Base-by-base conservation (phyloP, 2,113 vertebrate genomes). In the Uria lomvia region DNA sequence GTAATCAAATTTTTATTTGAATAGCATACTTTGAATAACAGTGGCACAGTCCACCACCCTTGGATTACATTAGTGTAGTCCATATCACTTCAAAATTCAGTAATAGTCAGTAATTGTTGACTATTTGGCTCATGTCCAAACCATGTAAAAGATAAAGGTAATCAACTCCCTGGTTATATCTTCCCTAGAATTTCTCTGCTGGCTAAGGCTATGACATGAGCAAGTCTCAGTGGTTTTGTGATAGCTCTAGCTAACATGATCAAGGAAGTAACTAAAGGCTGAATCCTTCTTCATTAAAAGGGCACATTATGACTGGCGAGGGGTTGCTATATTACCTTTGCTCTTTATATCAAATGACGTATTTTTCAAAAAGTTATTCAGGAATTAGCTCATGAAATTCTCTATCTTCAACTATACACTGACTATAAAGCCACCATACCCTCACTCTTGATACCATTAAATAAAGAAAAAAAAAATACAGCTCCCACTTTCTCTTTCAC, bases 351-450 rank as follows among this genome's bases (percentile, higher is more conserved):
- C 15, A 63, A 53, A 67, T 77, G 27, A 24, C 9, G 3, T 9
- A 9, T 42, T 72, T 91, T 80, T 55, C 8, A 75, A 50, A 71
- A 5, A 2, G 3, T 49, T 74, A 15, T 59, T 71, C 13, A 67
- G 58, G 11, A 63, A 11, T 21, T 53, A 27, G 7, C 14, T 77
- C 5, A 43, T 21, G 2, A 42, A 84, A 68, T 77, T 62, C 26
- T 11, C 19, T n/a, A 3, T 13, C 12, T 67, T 77, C 36, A 81
- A 9, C 5, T 42, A 3, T 26, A 29, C 8, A 66, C 3, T 42
- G 7, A 30, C 15, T 27, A 52, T 43, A 70, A 68, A 74, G 2
- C 2, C 8, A 9, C 10, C 13, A 36, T 40, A 0, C 2, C 7
- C 50, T 74, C n/a, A 40, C 11, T 9, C 23, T 24, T 55, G 26